Base-by-base conservation (phyloP, 2,888 invertebrate species). In the Mylabris sibirica region DNA sequence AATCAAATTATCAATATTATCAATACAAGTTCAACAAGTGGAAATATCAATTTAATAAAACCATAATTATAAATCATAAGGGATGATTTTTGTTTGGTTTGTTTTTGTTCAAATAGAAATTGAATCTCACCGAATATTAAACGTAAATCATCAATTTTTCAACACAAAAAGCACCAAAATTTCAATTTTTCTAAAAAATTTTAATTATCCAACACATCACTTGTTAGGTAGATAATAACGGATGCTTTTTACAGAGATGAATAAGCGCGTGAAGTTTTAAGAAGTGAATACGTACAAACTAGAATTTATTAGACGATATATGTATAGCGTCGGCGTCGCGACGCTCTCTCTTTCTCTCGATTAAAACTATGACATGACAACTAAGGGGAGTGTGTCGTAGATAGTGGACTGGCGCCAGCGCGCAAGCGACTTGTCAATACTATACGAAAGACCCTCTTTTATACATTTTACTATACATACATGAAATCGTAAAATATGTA, bases 211-310 rank as follows among this genome's bases (percentile, higher is more conserved):
- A 4, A 8, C 57, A 57, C 57, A 14, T 24, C 57, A 57, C 22
- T 57, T 53, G 20, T 53, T 53, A 8, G 11, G 3, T 53, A 3
- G 22, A 11, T 3, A 4, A 53, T 53, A 53, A 53, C 22, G 22
- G 5, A 14, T 57, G 12, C 5, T 57, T 57, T 57, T 24, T 57
- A 5, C 3, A 24, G 76, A 80, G 80, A 81, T 81, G 81, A 81
- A 80, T 80, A 80, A 80, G 81, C 80, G 79, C 77, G 78, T 77
- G 75, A 73, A 74, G 75, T 75, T 77, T 70, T 64, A 49, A 65
- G 67, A 69, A 63, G 63, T 67, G 66, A 53, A 57, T 57, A 57
- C 24, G 12, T 17, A 41, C 5, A 17, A 11, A 53, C 12, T 22
- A 53, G 12, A 57, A 12, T 57, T 22, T 57, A 24, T 22, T 57